Percentiles rank a stretch among this genome's conserved stretches.
phyloP scores from a whole-genome alignment of 2,888 invertebrate species.

The Chaitophorus viminalis region DNA sequence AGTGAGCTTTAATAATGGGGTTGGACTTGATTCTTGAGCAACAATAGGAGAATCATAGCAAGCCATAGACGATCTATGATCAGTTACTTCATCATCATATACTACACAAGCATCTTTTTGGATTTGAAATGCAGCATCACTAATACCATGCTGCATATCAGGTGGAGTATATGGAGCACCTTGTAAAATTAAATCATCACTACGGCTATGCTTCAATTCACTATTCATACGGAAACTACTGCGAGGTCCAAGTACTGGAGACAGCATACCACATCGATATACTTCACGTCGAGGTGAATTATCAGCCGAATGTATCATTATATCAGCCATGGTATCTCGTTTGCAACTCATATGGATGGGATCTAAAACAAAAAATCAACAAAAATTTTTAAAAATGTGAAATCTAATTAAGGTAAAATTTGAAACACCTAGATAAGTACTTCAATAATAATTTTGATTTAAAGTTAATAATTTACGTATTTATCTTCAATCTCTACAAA shows the following conservation, averaged over 20 bases:
- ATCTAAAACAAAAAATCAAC: conserved; percentile 35
- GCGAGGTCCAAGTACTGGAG: conserved; percentile 55
- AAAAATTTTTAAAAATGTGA: conserved; percentile 2
- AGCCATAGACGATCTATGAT: conserved; percentile 64
- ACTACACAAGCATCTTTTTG: conserved; percentile 66
- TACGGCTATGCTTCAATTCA: conserved; percentile 70
- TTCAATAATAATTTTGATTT: background rate
- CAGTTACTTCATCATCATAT: conserved; percentile 66
- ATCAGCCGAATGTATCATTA: conserved; percentile 58
- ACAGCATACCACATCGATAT: conserved; percentile 57
- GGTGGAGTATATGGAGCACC: conserved; percentile 67
- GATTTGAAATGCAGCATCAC: conserved; percentile 65
- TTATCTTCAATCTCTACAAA: too few relatives aligned
- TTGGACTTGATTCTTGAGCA: conserved; percentile 63
- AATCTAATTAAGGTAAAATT: background rate
- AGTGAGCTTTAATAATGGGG: conserved; percentile 65
- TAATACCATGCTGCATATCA: conserved; percentile 69
- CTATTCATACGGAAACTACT: conserved; percentile 60
- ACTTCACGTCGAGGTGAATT: conserved; percentile 59
- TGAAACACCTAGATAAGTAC: too few relatives aligned
- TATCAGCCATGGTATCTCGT: conserved; percentile 56
- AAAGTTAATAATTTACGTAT: background rate
- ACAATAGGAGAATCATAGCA: conserved; percentile 60
- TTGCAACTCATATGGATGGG: conserved; percentile 48
- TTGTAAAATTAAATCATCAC: conserved; percentile 70